phyloP scores from a whole-genome alignment of 2,797 vertebrate species.

The Thalassophryne amazonica region DNA sequence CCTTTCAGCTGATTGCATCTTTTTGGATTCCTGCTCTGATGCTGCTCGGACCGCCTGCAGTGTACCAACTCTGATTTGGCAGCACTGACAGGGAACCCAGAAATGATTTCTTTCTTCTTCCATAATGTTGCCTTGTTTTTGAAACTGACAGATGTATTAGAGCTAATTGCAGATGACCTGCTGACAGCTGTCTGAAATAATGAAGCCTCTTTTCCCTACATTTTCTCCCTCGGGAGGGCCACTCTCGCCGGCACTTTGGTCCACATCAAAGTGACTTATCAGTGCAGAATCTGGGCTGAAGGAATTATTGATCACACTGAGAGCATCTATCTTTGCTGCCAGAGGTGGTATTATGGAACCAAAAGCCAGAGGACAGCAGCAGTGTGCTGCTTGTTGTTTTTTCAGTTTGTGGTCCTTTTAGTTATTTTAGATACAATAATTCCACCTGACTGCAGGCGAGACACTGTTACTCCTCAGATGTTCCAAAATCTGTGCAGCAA shows the following conservation, averaged over 20 bases:
- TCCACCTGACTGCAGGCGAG: slow-evolving; percentile 1
- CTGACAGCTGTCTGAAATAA: slow-evolving; percentile 65
- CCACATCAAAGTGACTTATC: slow-evolving; percentile 68
- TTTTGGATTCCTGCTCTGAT: slow-evolving; percentile 26
- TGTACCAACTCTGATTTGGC: slow-evolving; percentile 21
- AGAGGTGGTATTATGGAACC: slow-evolving; percentile 27
- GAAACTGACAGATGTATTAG: slow-evolving; percentile 50
- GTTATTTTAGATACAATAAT: slow-evolving; percentile 23
- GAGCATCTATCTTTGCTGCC: slow-evolving; percentile 40
- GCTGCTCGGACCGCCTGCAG: slow-evolving; percentile 21
- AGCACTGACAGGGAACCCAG: slow-evolving; percentile 23
- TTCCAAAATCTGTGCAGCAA: background rate
- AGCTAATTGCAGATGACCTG: slow-evolving; percentile 52
- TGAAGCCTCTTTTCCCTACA: slow-evolving; percentile 59
- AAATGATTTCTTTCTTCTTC: slow-evolving; percentile 20
- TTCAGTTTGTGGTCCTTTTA: background rate
- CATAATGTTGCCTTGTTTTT: slow-evolving; percentile 41
- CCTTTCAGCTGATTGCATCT: slow-evolving; percentile 31
- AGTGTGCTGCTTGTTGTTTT: background rate
- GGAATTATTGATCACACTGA: slow-evolving; percentile 66
- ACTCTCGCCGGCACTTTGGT: slow-evolving; percentile 40
- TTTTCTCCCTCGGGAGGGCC: slow-evolving; percentile 41
- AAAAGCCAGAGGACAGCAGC: slow-evolving; percentile 25
- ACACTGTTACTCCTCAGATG: background rate
- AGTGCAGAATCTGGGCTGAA: slow-evolving; percentile 54